A percentile compares a stretch with the other conserved stretches of the same genome.
Conservation (phyloP, 2,888 invertebrate species). For the Glyphotaelius pellucidus region DNA sequence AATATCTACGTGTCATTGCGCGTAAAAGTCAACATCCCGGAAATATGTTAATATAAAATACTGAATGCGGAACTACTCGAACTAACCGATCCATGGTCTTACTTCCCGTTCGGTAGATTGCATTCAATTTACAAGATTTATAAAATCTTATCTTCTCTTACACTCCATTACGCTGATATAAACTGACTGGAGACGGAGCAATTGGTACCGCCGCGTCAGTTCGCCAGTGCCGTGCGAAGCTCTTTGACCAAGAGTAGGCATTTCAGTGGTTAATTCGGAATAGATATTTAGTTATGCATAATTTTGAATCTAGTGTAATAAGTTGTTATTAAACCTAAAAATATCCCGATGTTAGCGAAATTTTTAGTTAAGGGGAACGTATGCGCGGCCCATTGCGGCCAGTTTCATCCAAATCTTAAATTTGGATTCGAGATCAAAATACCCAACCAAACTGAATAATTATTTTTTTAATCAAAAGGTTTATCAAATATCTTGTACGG, state of each 20-base stretch:
- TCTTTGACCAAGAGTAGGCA: not conserved
- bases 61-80: not conserved
- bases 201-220: slow-evolving; percentile 53
- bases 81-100: slow-evolving; percentile 13
- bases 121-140: slow-evolving; percentile 61
- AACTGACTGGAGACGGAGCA: slow-evolving; percentile 54
- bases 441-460: too few relatives aligned
- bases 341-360: too few relatives aligned
- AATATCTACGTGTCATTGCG: not conserved
- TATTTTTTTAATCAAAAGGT: too few relatives aligned
- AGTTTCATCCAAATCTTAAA: too few relatives aligned
- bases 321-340: too few relatives aligned
- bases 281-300: too few relatives aligned
- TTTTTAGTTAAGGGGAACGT: too few relatives aligned
- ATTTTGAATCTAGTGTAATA: too few relatives aligned
- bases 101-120: slow-evolving; percentile 44
- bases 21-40: not conserved
- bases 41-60: slow-evolving; percentile 15
- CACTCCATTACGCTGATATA: slow-evolving; percentile 61
- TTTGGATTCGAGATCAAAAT: too few relatives aligned
- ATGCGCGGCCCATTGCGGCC: too few relatives aligned
- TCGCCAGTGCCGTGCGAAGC: not conserved
- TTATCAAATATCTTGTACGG: too few relatives aligned
- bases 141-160: slow-evolving; percentile 63
- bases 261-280: not conserved